Evolutionary conservation across 1,140 invertebrate species (phyloP).

Genomic region (Oppia nitens): DNA sequence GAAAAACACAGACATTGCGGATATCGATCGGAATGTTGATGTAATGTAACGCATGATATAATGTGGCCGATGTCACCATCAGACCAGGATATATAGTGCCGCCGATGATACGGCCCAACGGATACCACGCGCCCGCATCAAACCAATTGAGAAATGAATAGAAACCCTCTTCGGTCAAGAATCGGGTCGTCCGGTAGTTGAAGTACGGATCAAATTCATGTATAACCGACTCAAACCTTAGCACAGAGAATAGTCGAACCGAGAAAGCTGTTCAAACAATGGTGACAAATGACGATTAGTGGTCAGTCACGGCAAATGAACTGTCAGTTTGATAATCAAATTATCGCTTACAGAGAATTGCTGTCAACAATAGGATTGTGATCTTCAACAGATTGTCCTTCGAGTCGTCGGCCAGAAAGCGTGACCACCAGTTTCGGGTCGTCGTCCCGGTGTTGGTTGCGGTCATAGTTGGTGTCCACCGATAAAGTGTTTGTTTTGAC

Average conservation of each 20-base stretch:
- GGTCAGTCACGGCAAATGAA: neutral
- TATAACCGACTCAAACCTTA: slow-evolving; percentile 92
- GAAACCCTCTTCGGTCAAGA: slow-evolving; percentile 84
- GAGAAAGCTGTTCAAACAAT: slow-evolving; percentile 57
- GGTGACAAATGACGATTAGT: slow-evolving; percentile 29
- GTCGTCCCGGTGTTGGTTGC: neutral
- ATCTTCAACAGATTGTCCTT: slow-evolving; percentile 87
- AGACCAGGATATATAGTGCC: slow-evolving; percentile 91
- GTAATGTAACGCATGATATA: slow-evolving; percentile 73
- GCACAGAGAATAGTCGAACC: slow-evolving; percentile 82
- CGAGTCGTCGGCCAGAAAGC: slow-evolving; percentile 53
- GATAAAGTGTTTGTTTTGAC: too few relatives aligned
- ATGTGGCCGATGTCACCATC: slow-evolving; percentile 86
- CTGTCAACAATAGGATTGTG: slow-evolving; percentile 71
- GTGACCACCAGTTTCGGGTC: neutral
- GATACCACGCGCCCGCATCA: slow-evolving; percentile 97
- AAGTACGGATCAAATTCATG: slow-evolving; percentile 99
- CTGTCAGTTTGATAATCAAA: neutral
- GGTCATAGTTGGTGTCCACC: too few relatives aligned
- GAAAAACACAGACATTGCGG: slow-evolving; percentile 91
- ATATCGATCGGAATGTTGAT: slow-evolving; percentile 90
- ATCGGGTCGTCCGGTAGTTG: slow-evolving; percentile 92
- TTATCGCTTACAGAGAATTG: slow-evolving; percentile 70
- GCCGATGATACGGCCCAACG: slow-evolving; percentile 87
- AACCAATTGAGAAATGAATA: slow-evolving; percentile 99